These are phyloP conservation scores for Periplaneta americana DNA, from an alignment of 1,140 invertebrate genomes.

Conservation along the genomic window DNA sequence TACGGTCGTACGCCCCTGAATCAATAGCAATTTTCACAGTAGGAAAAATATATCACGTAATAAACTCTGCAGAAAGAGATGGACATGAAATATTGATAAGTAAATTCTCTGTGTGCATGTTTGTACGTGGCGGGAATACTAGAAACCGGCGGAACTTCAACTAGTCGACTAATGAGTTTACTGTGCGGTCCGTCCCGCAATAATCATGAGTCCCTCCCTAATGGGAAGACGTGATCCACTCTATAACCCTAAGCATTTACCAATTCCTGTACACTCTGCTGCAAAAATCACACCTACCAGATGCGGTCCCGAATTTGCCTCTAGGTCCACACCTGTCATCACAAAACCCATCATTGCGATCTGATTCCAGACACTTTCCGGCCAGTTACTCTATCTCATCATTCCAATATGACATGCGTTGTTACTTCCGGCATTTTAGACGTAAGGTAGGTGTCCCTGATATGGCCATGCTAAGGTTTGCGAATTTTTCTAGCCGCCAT, in stretches of 20 bases:
- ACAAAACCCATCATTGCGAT: too few relatives aligned
- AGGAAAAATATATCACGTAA: neutral
- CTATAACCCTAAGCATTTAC: neutral
- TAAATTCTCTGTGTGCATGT: neutral
- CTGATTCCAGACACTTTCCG: too few relatives aligned
- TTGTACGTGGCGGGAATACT: neutral
- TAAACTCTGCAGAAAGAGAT: neutral
- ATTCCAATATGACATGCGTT: too few relatives aligned
- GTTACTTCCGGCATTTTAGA: too few relatives aligned
- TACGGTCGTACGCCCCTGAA: neutral
- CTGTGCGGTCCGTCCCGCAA: neutral
- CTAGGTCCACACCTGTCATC: too few relatives aligned
- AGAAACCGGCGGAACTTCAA: neutral
- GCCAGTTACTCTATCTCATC: too few relatives aligned
- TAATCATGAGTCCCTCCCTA: neutral
- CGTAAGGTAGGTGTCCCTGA: too few relatives aligned
- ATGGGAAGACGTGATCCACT: neutral
- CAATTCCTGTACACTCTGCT: neutral
- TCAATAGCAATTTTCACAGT: neutral
- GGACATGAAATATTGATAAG: neutral
- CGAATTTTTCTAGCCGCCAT: too few relatives aligned
- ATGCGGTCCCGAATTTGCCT: too few relatives aligned
- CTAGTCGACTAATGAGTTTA: neutral
- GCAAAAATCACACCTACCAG: neutral
- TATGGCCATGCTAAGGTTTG: too few relatives aligned